Conservation (phyloP, 2,797 vertebrate genomes). For the Sarcoramphus papa region DNA sequence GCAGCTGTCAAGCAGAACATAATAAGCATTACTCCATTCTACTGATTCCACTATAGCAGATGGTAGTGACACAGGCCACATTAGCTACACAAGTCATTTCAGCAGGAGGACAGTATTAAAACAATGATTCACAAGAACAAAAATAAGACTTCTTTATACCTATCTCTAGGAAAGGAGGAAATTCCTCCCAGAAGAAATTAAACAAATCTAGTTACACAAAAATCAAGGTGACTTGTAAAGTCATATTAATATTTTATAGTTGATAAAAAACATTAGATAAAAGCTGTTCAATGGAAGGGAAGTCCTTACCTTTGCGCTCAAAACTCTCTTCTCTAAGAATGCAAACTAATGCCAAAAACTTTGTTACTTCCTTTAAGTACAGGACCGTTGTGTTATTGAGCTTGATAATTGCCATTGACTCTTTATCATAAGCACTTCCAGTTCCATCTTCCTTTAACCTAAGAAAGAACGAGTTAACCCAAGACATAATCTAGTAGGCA, state of each 20-base stretch:
- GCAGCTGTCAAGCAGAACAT: neutral
- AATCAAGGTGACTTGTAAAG: neutral
- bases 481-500: neutral
- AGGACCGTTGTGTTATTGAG: slow-evolving; percentile 99
- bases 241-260: neutral
- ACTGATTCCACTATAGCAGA: neutral
- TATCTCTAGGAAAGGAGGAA: neutral
- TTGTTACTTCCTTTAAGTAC: slow-evolving; percentile 99
- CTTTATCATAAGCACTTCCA: slow-evolving; percentile 97
- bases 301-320: slow-evolving; percentile 92
- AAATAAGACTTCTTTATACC: neutral
- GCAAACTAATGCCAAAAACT: slow-evolving; percentile 97
- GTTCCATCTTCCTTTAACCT: slow-evolving; percentile 97
- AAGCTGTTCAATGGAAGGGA: neutral
- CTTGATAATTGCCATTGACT: slow-evolving; percentile 99
- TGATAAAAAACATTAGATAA: neutral
- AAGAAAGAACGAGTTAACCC: slow-evolving; percentile 37
- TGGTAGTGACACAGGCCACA: neutral
- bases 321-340: slow-evolving; percentile 99
- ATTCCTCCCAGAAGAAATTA: neutral
- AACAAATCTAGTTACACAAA: neutral
- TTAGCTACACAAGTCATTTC: neutral
- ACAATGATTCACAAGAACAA: neutral
- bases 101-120: neutral
- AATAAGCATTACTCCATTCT: neutral